These are phyloP conservation scores for Lochmaea crataegi DNA, from an alignment of 2,888 invertebrate species.

Conservation along the genomic window DNA sequence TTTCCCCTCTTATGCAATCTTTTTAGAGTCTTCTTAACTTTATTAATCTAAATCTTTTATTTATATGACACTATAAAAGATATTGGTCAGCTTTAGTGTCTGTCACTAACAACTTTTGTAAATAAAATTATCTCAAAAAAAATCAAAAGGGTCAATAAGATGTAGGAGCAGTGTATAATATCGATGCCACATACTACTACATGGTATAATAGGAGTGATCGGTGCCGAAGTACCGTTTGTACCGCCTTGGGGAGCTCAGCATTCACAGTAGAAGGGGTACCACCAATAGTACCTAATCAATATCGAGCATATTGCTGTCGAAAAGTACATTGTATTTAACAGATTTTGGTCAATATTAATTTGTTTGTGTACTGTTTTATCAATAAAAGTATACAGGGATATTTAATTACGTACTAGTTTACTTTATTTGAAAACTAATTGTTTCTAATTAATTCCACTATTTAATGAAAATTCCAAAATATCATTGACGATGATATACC, in stretches of 20 bases:
- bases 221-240: conserved; percentile 69
- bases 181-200: conserved; percentile 33
- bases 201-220: conserved; percentile 55
- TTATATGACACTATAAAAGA: no score
- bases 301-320: conserved; percentile 38
- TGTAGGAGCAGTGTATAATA: conserved; percentile 24
- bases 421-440: no score
- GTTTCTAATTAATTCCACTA: no score
- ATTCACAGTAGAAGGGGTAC: conserved; percentile 58
- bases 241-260: conserved; percentile 48
- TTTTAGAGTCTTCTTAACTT: no score
- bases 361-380: not conserved
- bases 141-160: not conserved
- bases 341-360: conserved; percentile 9
- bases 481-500: no score
- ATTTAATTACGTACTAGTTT: no score
- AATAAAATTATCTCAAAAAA: not conserved
- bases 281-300: conserved; percentile 28
- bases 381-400: no score
- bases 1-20: no score
- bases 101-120: not conserved
- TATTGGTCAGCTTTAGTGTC: no score
- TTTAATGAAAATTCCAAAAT: no score
- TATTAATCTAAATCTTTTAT: no score
- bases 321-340: conserved; percentile 19